These are phyloP conservation scores for Syngnathus rostellatus DNA, from an alignment of 2,797 vertebrate genomes.

Conservation along the genomic window DNA sequence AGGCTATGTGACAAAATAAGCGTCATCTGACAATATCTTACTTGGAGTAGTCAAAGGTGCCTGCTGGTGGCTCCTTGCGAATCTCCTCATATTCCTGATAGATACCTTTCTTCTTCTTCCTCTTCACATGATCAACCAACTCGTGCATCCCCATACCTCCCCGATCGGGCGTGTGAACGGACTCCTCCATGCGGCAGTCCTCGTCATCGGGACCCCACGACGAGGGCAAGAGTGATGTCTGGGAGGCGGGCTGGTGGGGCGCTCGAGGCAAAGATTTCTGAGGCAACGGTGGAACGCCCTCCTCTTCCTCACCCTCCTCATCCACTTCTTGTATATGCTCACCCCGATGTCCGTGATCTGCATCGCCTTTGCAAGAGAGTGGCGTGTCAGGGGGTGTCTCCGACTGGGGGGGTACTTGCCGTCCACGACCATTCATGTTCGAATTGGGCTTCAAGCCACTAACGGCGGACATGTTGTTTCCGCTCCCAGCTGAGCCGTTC, in stretches of 20 bases:
- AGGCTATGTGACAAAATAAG: not conserved
- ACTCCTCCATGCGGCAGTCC: constrained; percentile 51
- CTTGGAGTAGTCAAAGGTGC: constrained; percentile 79
- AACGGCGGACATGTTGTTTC: constrained; percentile 13
- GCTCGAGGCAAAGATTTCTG: constrained; percentile 72
- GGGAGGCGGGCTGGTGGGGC: constrained; percentile 49
- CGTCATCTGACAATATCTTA: constrained; percentile 44
- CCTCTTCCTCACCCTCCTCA: constrained; percentile 30
- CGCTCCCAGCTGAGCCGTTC: constrained; percentile 70
- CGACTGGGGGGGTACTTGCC: constrained; percentile 72
- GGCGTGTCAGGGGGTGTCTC: constrained; percentile 74
- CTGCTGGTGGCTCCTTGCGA: constrained; percentile 74
- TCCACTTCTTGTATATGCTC: constrained; percentile 33
- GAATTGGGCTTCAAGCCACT: constrained; percentile 54
- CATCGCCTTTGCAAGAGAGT: constrained; percentile 50
- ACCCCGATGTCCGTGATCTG: constrained; percentile 14
- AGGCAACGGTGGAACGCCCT: constrained; percentile 72
- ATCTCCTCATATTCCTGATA: constrained; percentile 84
- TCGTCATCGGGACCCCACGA: constrained; percentile 55
- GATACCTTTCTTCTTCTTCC: constrained; percentile 75
- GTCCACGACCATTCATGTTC: constrained; percentile 62
- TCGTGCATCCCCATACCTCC: constrained; percentile 71
- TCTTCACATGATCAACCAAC: constrained; percentile 74
- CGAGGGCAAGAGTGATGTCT: constrained; percentile 50
- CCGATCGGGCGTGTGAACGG: constrained; percentile 70